A percentile compares a stretch with the other conserved stretches of the same genome.
Conservation (phyloP, 2,888 invertebrate genomes). For the Desoria tigrina region DNA sequence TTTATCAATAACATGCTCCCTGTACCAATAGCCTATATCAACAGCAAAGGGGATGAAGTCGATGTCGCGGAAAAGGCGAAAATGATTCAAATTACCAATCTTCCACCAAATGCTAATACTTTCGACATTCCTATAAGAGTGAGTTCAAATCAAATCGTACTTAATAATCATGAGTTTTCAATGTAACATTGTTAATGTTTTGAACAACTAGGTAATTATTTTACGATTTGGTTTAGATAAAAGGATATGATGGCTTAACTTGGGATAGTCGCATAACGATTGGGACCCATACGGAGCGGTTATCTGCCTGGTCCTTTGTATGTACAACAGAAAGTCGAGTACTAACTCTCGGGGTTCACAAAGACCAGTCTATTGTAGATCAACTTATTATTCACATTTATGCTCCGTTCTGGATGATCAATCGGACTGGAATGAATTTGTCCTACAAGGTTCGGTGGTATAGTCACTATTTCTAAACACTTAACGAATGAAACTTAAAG, state of each 20-base stretch:
- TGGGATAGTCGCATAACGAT: constrained; percentile 82
- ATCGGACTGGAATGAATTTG: constrained; percentile 87
- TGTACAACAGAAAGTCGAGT: constrained; percentile 76
- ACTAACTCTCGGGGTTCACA: constrained; percentile 83
- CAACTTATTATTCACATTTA: constrained; percentile 78
- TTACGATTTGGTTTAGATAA: constrained; percentile 64
- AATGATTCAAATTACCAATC: constrained; percentile 45
- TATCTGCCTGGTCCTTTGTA: constrained; percentile 83
- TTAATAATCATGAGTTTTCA: too few species aligned
- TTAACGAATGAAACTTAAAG: too few species aligned
- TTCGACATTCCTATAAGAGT: neutral
- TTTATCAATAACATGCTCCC: constrained; percentile 88
- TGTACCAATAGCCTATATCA: constrained; percentile 35
- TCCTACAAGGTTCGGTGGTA: constrained; percentile 92
- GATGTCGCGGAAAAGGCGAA: constrained; percentile 40
- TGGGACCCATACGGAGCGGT: constrained; percentile 66
- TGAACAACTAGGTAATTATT: too few species aligned
- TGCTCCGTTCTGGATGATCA: constrained; percentile 98
- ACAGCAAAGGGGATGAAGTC: constrained; percentile 22
- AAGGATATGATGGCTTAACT: constrained; percentile 80
- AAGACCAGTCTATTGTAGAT: constrained; percentile 60
- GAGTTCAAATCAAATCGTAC: too few species aligned
- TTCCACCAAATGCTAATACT: constrained; percentile 7
- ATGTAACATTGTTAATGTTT: too few species aligned
- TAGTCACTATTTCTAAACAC: too few species aligned